Base-by-base conservation (phyloP, 2,797 vertebrate species). In the Xenops minutus region DNA sequence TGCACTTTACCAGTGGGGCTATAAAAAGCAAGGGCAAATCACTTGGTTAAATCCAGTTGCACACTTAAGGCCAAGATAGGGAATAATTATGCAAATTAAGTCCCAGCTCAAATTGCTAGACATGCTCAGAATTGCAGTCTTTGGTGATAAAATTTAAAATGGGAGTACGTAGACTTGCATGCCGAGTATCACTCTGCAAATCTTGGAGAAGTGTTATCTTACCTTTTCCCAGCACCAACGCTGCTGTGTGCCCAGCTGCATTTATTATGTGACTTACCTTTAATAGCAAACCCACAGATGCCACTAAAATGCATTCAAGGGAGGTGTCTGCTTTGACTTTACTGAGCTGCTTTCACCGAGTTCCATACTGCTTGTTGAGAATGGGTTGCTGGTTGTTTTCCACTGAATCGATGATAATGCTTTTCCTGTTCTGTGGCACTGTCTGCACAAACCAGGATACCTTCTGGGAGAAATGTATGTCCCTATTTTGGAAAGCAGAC, bases 401-500 rank as follows among this genome's bases (percentile, higher is more conserved):
- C 14, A 46, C 64, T 22, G 46, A 52, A 36, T 78, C 29, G 9
- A 3, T 39, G 32, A n/a, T 48, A 49, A 71, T 61, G 39, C 43
- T 89, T 77, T 72, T 88, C 56, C 69, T 69, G 2, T 72, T 89
- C 75, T 78, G 34, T 52, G 63, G 52, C 86, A 39, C 52, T 83
- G 36, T 59, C 68, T 93, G 92, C 62, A 77, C 74, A 91, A 88
- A 64, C 41, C 43, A 58, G 32, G 73, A 55, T 48, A 44, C 17
- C n/a, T 89, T 90, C 56, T 80, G 44, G 49, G 43, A 90, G 79
- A 80, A 64, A 85, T 49, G 14, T 37, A 41, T 67, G 84, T 85
- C 69, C 62, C 91, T 88, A 48, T 90, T 96, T 86, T 82, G 93
- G 81, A 88, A 96, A 97, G 76, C 80, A 72, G 61, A 63, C 41